phyloP scores from a whole-genome alignment of 2,113 vertebrate genomes.

The Antechinus stuartii region DNA sequence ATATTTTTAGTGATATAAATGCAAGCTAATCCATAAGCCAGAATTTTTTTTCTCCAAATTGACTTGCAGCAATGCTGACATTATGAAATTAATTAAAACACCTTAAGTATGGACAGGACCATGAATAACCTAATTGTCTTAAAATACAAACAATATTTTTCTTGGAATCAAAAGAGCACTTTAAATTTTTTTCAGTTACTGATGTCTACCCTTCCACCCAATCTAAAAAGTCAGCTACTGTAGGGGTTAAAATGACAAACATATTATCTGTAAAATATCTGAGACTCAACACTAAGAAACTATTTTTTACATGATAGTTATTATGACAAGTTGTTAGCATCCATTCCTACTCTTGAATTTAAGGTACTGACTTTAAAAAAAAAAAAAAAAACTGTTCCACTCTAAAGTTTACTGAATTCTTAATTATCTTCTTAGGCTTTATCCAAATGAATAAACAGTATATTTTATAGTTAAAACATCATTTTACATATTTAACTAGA shows the following conservation, averaged over 20 bases:
- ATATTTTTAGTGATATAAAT: conserved; percentile 54
- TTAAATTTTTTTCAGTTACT: conserved; percentile 50
- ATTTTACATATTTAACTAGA: not conserved
- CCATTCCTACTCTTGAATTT: not conserved
- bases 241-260: conserved; percentile 56
- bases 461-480: not conserved
- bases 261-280: conserved; percentile 23
- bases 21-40: conserved; percentile 80
- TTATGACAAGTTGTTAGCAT: not conserved
- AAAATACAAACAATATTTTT: conserved; percentile 26
- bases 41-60: conserved; percentile 74
- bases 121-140: conserved; percentile 30
- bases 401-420: not conserved
- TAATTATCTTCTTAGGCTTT: not conserved
- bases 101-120: conserved; percentile 17
- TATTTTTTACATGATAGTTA: not conserved
- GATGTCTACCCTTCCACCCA: not conserved
- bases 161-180: conserved; percentile 50
- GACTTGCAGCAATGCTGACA: conserved; percentile 23
- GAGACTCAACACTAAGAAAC: not conserved
- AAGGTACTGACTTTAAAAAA: not conserved
- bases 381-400: not conserved
- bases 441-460: not conserved
- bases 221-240: conserved; percentile 9
- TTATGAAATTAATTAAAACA: conserved; percentile 11